Conservation (phyloP, 2,797 vertebrate genomes). For the Varecia variegata region DNA sequence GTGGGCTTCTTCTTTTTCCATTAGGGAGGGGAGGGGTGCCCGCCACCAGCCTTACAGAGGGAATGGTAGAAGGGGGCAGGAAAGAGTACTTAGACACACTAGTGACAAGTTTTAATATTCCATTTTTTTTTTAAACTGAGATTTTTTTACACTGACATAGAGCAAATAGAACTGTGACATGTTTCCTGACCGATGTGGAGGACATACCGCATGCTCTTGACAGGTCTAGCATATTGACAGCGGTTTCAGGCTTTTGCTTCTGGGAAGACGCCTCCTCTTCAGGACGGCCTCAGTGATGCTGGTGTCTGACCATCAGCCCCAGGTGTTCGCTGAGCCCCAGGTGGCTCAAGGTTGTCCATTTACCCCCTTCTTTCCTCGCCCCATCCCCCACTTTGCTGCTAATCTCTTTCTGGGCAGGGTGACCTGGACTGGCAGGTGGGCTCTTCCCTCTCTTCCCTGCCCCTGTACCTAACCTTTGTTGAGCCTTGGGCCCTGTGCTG, state of each 20-base stretch:
- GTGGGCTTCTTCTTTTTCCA: too few relatives aligned
- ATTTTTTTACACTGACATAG: not conserved
- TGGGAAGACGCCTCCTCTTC: not conserved
- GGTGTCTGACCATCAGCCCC: not conserved
- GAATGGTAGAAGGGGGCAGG: not conserved
- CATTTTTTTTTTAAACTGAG: not conserved
- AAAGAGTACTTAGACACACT: not conserved
- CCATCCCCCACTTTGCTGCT: not conserved
- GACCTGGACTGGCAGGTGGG: not conserved
- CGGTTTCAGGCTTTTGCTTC: not conserved
- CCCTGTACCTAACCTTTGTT: not conserved
- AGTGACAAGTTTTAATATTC: not conserved
- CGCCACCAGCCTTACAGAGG: too few relatives aligned
- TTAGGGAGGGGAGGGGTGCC: too few relatives aligned
- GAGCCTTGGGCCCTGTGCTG: not conserved
- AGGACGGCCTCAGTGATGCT: not conserved
- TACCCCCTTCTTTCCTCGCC: not conserved
- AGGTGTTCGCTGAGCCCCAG: not conserved
- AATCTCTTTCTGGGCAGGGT: not conserved
- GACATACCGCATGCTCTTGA: not conserved
- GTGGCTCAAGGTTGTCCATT: not conserved
- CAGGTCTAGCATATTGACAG: not conserved
- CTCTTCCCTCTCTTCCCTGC: not conserved
- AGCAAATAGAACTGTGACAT: not conserved
- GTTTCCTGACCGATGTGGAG: not conserved